Evolutionary conservation across 2,888 invertebrate species (phyloP), one percentile per base, ranked within the genome.

Genomic region (Allophyes oxyacanthae): DNA sequence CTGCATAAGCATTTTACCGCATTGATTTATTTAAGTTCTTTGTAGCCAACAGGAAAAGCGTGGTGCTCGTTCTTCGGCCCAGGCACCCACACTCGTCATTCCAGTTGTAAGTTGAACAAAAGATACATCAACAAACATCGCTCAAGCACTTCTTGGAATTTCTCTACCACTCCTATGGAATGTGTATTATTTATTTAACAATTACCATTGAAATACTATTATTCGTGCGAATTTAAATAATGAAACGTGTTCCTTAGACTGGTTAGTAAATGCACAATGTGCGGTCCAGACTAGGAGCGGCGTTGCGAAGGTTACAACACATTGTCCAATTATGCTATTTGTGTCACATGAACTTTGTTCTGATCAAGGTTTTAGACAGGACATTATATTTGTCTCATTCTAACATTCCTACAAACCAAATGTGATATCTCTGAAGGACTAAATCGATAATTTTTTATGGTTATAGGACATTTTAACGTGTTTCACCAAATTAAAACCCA

Each of bases 61-160:
- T 64, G 77, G 77, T 70, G 76, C 77, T 64, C 67, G 61, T 65
- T 71, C 76, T 82, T 82, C 79, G 72, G 78, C 77, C 73, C 70
- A 64, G 64, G 77, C 76, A 73, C 73, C 73, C 74, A 78, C 78
- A 65, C 64, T 74, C 72, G 64, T 62, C 64, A 65, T 64, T 72
- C 65, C 20, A 56, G 75, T 76, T 77, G 76, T 61, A 52, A 69
- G 67, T 49, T 62, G 65, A 76, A 83, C 81, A 78, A 84, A 80
- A 81, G 80, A 73, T 72, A 79, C 64, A 72, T 74, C 73, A 82
- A 80, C 67, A 77, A 71, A 80, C 82, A 84, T 68, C 77, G 73
- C 73, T 58, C 70, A 79, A 78, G 72, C 64, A 67, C 63, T 88
- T 87, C 86, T 78, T 30, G 75, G 86, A 86, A 88, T 64, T 68